A percentile compares a stretch with the other conserved stretches of the same genome.
phyloP scores from a whole-genome alignment of 1,140 invertebrate species.

The Calosoma granatense region DNA sequence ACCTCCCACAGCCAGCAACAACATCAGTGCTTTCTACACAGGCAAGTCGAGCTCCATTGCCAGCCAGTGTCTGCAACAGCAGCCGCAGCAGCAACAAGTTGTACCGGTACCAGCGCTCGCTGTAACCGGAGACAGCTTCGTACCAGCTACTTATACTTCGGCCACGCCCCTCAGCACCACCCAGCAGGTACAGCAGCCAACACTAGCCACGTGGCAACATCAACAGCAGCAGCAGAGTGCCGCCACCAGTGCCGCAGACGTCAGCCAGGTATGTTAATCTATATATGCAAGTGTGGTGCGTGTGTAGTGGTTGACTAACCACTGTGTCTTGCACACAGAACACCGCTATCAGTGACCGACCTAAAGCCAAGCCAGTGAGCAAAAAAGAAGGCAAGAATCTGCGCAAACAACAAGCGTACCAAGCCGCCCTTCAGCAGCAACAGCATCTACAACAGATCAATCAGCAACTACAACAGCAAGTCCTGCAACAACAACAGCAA shows the following conservation, averaged over 20 bases:
- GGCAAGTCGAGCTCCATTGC: conserved; percentile 18
- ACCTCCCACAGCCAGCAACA: conserved; percentile 26
- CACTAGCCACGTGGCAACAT: background rate
- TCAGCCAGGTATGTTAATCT: conserved; percentile 35
- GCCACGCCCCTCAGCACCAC: conserved; percentile 21
- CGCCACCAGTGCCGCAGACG: conserved; percentile 29
- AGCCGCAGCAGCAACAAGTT: conserved; percentile 13
- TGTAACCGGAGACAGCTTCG: conserved; percentile 16
- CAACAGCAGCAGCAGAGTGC: conserved; percentile 22
- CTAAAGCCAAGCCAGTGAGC: conserved; percentile 66
- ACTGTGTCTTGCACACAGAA: too few relatives aligned
- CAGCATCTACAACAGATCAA: conserved; percentile 30
- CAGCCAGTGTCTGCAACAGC: conserved; percentile 10
- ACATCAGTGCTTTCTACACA: conserved; percentile 26
- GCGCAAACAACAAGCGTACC: conserved; percentile 30
- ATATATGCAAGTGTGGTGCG: conserved; percentile 7
- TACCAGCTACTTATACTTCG: conserved; percentile 20
- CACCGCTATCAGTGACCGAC: conserved; percentile 67
- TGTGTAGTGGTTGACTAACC: too few relatives aligned
- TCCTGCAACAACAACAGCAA: conserved; percentile 34
- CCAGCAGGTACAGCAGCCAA: conserved; percentile 24
- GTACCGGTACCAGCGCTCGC: conserved; percentile 18
- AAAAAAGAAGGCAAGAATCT: conserved; percentile 62
- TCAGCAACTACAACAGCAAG: conserved; percentile 31
- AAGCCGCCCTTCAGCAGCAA: conserved; percentile 29